phyloP scores from a whole-genome alignment of 92 coral and sea anemone genomes.

The Actinernus sp. region DNA sequence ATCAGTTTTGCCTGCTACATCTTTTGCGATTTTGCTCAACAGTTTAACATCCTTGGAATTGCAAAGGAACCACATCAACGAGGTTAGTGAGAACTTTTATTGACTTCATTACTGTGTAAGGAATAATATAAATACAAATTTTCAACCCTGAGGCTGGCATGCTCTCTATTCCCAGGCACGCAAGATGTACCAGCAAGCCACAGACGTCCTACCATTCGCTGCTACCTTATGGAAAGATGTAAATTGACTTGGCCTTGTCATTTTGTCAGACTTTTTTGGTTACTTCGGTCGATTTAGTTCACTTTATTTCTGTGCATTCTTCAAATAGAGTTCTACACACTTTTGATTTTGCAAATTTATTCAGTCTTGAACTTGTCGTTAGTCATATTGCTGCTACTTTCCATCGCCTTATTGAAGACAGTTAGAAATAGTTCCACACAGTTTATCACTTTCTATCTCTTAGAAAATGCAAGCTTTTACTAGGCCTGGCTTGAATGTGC shows the following conservation, averaged over 20 bases:
- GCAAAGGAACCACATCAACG: slow-evolving; percentile 74
- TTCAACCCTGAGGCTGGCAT: too few relatives aligned
- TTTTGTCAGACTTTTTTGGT: neutral
- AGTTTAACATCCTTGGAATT: slow-evolving; percentile 88
- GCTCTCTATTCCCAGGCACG: slow-evolving; percentile 79
- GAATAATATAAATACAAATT: too few relatives aligned
- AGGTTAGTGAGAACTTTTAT: slow-evolving; percentile 57
- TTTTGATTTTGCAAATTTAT: too few relatives aligned
- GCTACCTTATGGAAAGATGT: slow-evolving; percentile 99
- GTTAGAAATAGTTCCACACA: too few relatives aligned
- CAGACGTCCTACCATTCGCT: slow-evolving; percentile 86
- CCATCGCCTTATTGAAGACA: too few relatives aligned
- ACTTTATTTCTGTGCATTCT: neutral
- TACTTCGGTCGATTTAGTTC: neutral
- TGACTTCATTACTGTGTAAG: neutral
- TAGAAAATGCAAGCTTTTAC: too few relatives aligned
- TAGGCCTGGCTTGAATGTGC: too few relatives aligned
- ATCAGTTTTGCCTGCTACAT: slow-evolving; percentile 8
- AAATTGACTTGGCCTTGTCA: slow-evolving; percentile 42
- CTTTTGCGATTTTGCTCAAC: slow-evolving; percentile 22
- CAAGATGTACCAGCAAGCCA: slow-evolving; percentile 94
- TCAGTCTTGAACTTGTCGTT: too few relatives aligned
- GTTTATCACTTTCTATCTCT: too few relatives aligned
- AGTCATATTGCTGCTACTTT: too few relatives aligned
- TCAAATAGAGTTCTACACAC: too few relatives aligned